Evolutionary conservation across 2,888 invertebrate genomes (phyloP).

Genomic region (Sepioteuthis lessoniana): DNA sequence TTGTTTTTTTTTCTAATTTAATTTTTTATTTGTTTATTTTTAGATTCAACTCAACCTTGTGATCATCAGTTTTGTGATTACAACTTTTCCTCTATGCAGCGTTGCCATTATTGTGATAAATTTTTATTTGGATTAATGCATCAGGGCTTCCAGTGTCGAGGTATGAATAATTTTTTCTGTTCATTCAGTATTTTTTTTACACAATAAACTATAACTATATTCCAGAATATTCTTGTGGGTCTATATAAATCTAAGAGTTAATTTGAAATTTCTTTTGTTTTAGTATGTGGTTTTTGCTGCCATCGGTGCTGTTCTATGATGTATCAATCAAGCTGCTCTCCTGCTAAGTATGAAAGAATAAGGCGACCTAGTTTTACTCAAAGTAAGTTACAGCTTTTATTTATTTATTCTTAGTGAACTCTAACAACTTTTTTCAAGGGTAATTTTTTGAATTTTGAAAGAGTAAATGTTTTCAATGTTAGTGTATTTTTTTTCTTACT

Average conservation of each 20-base stretch:
- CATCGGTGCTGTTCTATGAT: conserved; percentile 83
- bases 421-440: neutral
- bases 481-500: neutral
- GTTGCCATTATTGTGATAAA: conserved; percentile 84
- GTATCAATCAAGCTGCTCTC: conserved; percentile 79
- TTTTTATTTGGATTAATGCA: conserved; percentile 82
- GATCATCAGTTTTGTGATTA: conserved; percentile 78
- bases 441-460: neutral
- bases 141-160: conserved; percentile 83
- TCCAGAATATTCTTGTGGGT: too few relatives aligned
- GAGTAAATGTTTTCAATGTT: neutral
- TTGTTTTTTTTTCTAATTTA: neutral
- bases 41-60: conserved; percentile 50
- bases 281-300: conserved; percentile 83
- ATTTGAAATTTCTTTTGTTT: neutral
- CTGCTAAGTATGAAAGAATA: conserved; percentile 73
- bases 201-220: too few relatives aligned
- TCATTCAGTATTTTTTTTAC: too few relatives aligned
- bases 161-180: conserved; percentile 70
- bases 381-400: conserved; percentile 61
- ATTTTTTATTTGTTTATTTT: too few relatives aligned
- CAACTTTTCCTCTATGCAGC: conserved; percentile 82
- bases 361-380: conserved; percentile 72
- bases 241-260: too few relatives aligned
- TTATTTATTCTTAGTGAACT: neutral